Evolutionary conservation across 2,113 vertebrate genomes (phyloP).

Genomic region (Syngnathus floridae): DNA sequence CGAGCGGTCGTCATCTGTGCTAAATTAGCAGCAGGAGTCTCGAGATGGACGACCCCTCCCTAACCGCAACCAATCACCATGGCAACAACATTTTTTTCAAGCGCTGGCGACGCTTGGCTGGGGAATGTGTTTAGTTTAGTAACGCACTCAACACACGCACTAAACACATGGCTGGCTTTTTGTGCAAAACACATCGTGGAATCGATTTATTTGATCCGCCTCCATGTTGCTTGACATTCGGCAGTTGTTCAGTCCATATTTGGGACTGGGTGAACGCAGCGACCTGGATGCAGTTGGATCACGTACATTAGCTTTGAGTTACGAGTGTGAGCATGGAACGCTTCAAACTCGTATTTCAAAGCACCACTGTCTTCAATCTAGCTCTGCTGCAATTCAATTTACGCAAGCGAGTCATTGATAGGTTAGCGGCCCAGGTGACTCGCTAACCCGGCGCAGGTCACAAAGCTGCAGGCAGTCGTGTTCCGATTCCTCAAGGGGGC

Average conservation of each 20-base stretch:
- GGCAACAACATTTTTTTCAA: slow-evolving; percentile 10
- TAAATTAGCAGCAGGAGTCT: slow-evolving; percentile 13
- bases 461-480: neutral
- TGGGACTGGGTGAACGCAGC: neutral
- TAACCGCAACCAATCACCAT: slow-evolving; percentile 9
- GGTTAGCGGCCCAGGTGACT: neutral
- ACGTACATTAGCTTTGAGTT: neutral
- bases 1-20: slow-evolving; percentile 15
- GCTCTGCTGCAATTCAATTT: neutral
- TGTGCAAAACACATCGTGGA: neutral
- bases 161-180: neutral
- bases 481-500: neutral
- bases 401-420: neutral
- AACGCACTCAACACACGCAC: neutral
- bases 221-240: neutral
- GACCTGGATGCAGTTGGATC: neutral
- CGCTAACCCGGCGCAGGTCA: neutral
- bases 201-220: neutral
- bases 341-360: neutral
- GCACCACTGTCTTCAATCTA: neutral
- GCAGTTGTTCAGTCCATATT: slow-evolving; percentile 6
- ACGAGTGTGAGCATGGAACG: neutral
- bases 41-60: slow-evolving; percentile 1
- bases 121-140: neutral
- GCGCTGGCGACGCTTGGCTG: neutral